Evolutionary conservation across 23 tunicate genomes (phyloP).

Genomic region (Styela clava): DNA sequence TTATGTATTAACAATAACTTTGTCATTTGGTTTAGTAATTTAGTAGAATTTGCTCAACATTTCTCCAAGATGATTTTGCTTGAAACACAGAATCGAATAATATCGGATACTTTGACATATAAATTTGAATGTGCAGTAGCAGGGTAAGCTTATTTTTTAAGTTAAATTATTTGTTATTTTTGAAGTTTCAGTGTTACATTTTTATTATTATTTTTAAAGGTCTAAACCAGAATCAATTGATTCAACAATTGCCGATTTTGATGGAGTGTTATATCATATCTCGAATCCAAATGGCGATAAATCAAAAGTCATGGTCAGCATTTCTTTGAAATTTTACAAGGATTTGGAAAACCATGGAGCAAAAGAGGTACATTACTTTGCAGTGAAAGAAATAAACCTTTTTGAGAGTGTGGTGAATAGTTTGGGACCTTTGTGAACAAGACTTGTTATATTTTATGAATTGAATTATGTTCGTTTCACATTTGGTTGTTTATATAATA

Average conservation of each 20-base stretch:
- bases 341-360: conserved; percentile 88
- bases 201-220: too few species aligned
- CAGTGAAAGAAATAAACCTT: neutral
- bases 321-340: conserved; percentile 76
- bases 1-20: too few species aligned
- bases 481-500: too few species aligned
- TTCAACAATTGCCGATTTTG: conserved; percentile 85
- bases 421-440: too few species aligned
- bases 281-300: conserved; percentile 90
- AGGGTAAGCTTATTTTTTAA: conserved; percentile 27
- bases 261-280: conserved; percentile 89
- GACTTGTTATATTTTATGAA: too few species aligned
- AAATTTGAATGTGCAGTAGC: conserved; percentile 83
- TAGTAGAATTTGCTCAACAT: too few species aligned
- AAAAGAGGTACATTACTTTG: conserved; percentile 23
- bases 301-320: conserved; percentile 56
- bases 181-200: neutral
- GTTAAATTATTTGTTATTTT: neutral
- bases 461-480: too few species aligned
- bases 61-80: conserved; percentile 91
- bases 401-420: too few species aligned
- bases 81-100: conserved; percentile 87
- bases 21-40: too few species aligned
- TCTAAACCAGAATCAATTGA: conserved; percentile 87
- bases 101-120: conserved; percentile 67